Conservation (phyloP, 2,113 vertebrate species). For the Nicator chloris region DNA sequence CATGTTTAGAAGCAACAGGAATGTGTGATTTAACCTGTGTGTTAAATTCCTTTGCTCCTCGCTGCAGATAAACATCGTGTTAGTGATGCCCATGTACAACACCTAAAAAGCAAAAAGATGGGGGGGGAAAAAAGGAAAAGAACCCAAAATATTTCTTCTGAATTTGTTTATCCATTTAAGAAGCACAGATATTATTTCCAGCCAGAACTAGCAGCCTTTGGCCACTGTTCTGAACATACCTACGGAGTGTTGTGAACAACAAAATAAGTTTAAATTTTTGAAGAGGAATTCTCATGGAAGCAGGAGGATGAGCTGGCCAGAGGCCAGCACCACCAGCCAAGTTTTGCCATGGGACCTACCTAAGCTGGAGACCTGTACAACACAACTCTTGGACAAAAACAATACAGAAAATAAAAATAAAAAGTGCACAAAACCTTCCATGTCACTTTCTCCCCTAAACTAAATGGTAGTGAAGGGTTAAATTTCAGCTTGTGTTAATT, state of each 20-base stretch:
- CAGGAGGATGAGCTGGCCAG: background rate
- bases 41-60: background rate
- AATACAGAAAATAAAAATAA: background rate
- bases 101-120: background rate
- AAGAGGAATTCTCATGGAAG: background rate
- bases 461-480: background rate
- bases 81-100: background rate
- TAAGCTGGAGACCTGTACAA: background rate
- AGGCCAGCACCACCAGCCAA: background rate
- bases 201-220: background rate
- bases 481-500: background rate
- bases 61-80: background rate
- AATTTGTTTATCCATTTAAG: background rate
- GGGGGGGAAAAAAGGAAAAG: accelerated
- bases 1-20: background rate
- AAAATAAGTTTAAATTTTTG: background rate
- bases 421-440: background rate
- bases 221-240: background rate
- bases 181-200: background rate
- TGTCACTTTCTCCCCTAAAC: background rate
- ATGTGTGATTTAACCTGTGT: background rate
- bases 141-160: background rate
- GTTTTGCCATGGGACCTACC: background rate
- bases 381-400: background rate
- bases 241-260: background rate